These are phyloP conservation scores for Triplophysa yarkandensis DNA, from an alignment of 2,797 vertebrate genomes.

Conservation along the genomic window DNA sequence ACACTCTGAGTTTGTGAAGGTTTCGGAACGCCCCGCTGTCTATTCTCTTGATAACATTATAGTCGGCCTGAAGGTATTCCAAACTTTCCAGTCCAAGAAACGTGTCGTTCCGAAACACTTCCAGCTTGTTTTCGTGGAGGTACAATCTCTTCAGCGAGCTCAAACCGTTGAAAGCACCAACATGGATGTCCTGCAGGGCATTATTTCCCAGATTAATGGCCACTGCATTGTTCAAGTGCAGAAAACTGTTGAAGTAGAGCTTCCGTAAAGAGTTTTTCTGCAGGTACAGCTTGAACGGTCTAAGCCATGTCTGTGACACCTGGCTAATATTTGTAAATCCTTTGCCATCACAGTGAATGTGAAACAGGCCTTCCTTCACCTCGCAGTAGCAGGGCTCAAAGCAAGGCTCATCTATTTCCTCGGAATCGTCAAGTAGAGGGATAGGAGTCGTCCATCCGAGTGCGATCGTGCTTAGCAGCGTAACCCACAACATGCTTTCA, in stretches of 20 bases:
- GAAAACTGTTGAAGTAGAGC: slow-evolving; percentile 99
- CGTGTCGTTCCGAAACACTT: slow-evolving; percentile 95
- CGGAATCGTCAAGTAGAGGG: slow-evolving; percentile 77
- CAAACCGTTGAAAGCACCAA: slow-evolving; percentile 93
- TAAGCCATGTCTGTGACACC: slow-evolving; percentile 83
- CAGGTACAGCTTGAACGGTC: slow-evolving; percentile 98
- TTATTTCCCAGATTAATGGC: slow-evolving; percentile 99
- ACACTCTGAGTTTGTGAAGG: slow-evolving; percentile 94
- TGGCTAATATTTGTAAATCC: slow-evolving; percentile 90
- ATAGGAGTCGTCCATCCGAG: slow-evolving; percentile 63
- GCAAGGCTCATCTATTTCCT: slow-evolving; percentile 80
- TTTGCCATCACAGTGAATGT: slow-evolving; percentile 96
- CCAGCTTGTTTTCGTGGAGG: slow-evolving; percentile 98
- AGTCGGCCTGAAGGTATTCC: slow-evolving; percentile 99
- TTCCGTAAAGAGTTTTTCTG: slow-evolving; percentile 97
- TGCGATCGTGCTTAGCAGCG: slow-evolving; percentile 63
- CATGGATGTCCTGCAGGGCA: slow-evolving; percentile 96
- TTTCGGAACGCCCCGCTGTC: slow-evolving; percentile 96
- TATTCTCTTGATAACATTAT: slow-evolving; percentile 97
- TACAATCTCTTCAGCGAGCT: slow-evolving; percentile 93
- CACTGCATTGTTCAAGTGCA: slow-evolving; percentile 98
- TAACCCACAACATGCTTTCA: slow-evolving; percentile 79
- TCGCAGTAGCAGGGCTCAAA: slow-evolving; percentile 92
- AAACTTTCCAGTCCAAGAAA: slow-evolving; percentile 95
- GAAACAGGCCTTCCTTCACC: slow-evolving; percentile 96